These are phyloP conservation scores for Phorcus lineatus DNA, from an alignment of 2,888 invertebrate species.

Conservation along the genomic window DNA sequence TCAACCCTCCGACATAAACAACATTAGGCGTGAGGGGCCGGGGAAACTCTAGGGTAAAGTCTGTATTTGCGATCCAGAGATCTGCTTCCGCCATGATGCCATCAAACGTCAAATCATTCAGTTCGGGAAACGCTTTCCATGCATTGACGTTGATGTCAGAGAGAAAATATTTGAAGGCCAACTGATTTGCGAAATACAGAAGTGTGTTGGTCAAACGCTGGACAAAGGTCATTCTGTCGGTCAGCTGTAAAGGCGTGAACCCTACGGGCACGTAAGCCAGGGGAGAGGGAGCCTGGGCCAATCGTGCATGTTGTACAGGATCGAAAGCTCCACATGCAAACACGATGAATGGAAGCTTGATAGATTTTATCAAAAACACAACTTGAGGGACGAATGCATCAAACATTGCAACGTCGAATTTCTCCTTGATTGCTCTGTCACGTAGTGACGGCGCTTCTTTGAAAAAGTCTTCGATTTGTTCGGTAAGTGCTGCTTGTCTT, in stretches of 20 bases:
- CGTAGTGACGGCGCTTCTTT: not conserved
- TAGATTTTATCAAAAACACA: not conserved
- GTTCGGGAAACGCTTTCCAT: not conserved
- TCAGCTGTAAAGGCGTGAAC: not conserved
- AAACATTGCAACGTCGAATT: not conserved
- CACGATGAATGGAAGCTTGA: not conserved
- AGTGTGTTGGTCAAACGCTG: not conserved
- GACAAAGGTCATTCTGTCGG: not conserved
- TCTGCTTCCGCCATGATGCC: not conserved
- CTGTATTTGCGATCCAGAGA: not conserved
- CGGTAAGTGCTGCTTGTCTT: not conserved
- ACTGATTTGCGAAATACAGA: not conserved
- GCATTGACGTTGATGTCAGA: not conserved
- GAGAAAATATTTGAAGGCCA: not conserved
- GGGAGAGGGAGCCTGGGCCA: not conserved
- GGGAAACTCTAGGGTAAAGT: not conserved
- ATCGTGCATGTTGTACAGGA: not conserved
- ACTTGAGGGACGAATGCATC: not conserved
- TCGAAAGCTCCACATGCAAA: not conserved
- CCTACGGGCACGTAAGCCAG: not conserved
- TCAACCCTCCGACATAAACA: not conserved
- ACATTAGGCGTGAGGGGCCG: conserved; percentile 3
- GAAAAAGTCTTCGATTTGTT: not conserved
- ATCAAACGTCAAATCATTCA: not conserved
- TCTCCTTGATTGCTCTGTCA: not conserved